Conservation (phyloP, 2,113 vertebrate genomes). For the Bungarus multicinctus region DNA sequence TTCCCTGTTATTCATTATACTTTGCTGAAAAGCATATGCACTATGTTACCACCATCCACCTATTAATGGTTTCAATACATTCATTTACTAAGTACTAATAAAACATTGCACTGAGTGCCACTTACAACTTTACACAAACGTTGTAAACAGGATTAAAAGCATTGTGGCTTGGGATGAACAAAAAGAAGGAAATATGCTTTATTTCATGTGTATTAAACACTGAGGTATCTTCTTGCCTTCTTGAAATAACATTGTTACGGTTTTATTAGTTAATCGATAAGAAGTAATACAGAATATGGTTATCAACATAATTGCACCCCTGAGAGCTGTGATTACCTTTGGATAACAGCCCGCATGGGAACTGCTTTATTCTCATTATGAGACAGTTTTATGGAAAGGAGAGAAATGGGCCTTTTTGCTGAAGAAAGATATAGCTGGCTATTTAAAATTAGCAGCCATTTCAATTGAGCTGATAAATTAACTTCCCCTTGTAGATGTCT, state of each 20-base stretch:
- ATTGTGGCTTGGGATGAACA: conserved; percentile 22
- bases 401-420: conserved; percentile 58
- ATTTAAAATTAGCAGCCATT: conserved; percentile 59
- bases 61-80: conserved; percentile 21
- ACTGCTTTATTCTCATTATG: conserved; percentile 65
- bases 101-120: conserved; percentile 17
- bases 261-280: conserved; percentile 75
- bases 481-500: conserved; percentile 40
- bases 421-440: conserved; percentile 59
- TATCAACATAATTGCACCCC: conserved; percentile 68
- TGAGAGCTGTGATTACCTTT: conserved; percentile 69
- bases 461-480: conserved; percentile 47
- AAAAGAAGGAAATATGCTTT: neutral
- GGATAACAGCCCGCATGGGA: conserved; percentile 66
- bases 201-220: conserved; percentile 36
- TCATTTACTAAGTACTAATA: conserved; percentile 24
- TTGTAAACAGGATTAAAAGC: conserved; percentile 5
- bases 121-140: conserved; percentile 22
- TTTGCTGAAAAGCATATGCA: neutral
- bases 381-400: conserved; percentile 58
- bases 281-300: conserved; percentile 63
- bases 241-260: conserved; percentile 53
- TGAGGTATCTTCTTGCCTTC: conserved; percentile 49
- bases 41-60: neutral
- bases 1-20: neutral